A percentile compares a stretch with the other conserved stretches of the same genome.
Evolutionary conservation across 2,888 invertebrate species (phyloP).

Genomic region (Epinotia demarniana): DNA sequence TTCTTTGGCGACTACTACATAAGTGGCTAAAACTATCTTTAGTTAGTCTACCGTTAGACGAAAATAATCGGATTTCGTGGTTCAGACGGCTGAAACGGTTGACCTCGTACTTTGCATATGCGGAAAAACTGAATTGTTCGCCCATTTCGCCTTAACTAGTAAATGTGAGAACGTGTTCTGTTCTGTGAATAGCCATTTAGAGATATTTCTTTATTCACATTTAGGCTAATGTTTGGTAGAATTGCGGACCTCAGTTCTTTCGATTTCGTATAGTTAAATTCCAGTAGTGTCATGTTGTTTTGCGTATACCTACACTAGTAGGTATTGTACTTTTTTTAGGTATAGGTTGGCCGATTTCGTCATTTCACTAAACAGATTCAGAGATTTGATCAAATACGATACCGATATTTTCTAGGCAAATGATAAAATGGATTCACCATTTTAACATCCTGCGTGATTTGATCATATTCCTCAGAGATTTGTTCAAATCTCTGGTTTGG

Average conservation of each 20-base stretch:
- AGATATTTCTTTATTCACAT: constrained; percentile 33
- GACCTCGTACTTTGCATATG: constrained; percentile 34
- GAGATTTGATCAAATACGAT: too few relatives aligned
- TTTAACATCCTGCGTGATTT: too few relatives aligned
- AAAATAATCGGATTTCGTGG: constrained; percentile 22
- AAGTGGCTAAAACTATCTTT: background rate
- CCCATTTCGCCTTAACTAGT: constrained; percentile 18
- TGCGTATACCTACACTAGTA: too few relatives aligned
- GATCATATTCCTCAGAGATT: too few relatives aligned
- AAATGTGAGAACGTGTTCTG: constrained; percentile 26
- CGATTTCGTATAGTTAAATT: background rate
- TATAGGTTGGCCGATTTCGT: too few relatives aligned
- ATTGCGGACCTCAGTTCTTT: background rate
- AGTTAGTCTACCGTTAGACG: background rate
- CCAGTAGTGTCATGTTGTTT: too few relatives aligned
- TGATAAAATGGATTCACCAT: too few relatives aligned
- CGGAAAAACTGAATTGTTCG: constrained; percentile 30
- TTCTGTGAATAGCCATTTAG: constrained; percentile 27
- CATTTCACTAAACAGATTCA: too few relatives aligned
- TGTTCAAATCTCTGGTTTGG: too few relatives aligned
- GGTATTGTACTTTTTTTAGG: too few relatives aligned
- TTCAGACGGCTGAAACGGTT: constrained; percentile 22
- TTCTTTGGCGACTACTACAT: background rate
- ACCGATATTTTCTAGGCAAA: too few relatives aligned
- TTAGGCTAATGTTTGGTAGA: constrained; percentile 13